These are phyloP conservation scores for Diplazon laetatorius DNA, from an alignment of 2,888 invertebrate species.

Conservation along the genomic window DNA sequence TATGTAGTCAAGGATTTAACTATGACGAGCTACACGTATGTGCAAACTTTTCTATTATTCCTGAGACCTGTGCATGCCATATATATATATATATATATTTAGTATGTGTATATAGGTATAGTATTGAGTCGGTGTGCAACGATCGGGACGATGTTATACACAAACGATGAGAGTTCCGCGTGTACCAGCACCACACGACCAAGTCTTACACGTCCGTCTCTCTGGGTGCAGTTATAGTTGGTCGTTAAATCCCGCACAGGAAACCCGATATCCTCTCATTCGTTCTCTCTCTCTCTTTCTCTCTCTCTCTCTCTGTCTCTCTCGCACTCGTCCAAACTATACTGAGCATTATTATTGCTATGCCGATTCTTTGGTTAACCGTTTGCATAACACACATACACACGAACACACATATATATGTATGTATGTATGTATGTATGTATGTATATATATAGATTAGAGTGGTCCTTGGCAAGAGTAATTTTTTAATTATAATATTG, in stretches of 20 bases:
- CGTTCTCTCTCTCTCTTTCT: constrained; percentile 34
- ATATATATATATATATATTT: neutral
- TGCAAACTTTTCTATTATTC: constrained; percentile 21
- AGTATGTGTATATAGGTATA: neutral
- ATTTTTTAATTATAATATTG: too few relatives aligned
- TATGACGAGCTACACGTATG: neutral
- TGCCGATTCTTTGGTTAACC: constrained; percentile 7
- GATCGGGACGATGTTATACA: constrained; percentile 26
- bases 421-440: too few relatives aligned
- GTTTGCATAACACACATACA: constrained; percentile 28
- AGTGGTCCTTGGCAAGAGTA: too few relatives aligned
- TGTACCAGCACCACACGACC: constrained; percentile 17
- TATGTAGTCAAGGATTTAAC: too few relatives aligned
- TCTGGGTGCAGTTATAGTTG: constrained; percentile 38
- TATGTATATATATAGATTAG: too few relatives aligned
- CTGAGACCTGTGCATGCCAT: neutral
- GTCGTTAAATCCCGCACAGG: constrained; percentile 35
- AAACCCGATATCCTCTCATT: constrained; percentile 46
- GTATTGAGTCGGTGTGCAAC: constrained; percentile 11
- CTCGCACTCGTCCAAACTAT: neutral
- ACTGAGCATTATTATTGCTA: constrained; percentile 21
- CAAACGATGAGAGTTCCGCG: constrained; percentile 13
- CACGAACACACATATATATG: too few relatives aligned
- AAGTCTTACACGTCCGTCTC: constrained; percentile 34
- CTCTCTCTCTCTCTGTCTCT: constrained; percentile 23